Base-by-base conservation (phyloP, 2,113 vertebrate genomes). In the Dasypus novemcinctus region DNA sequence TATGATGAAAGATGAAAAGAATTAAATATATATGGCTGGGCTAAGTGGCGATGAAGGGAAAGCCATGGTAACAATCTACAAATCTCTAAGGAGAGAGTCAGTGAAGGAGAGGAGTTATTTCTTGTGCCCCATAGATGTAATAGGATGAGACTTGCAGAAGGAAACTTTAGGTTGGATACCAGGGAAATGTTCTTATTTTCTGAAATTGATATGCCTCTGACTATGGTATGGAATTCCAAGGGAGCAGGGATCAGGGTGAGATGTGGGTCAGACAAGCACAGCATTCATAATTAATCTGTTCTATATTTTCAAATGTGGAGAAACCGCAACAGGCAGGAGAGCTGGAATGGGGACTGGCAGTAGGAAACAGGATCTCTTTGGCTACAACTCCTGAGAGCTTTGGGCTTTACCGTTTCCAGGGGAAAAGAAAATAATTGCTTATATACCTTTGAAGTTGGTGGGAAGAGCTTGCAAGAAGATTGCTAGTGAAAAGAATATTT, bases 1-100 rank as follows among this genome's bases (percentile, higher is more conserved):
- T 96, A 96, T 31, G 90, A 95, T 94, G 95, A 97, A 94, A 90
- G 91, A 95, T 95, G 94, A 93, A 97, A 96, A 95, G 69, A 97
- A 96, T 96, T 97, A 96, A 97, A 95, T 96, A 94, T 97, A 97
- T 95, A 82, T 76, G 91, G 41, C 94, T 93, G 66, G 66, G 74
- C 66, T 95, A 95, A 97, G 63, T 93, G 91, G 68, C 0, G 17
- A 87, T 93, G 93, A 96, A 97, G 94, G 69, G 71, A 87, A 87
- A 92, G 87, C 89, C 95, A 75, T 94, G 80, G 94, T 63, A 93
- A 97, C 93, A 97, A 97, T 95, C 89, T 96, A 69, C 80, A 94
- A 88, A 93, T 96, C 93, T 95, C 88, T 90, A 54, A 93, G 83
- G 85, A 94, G 87, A 36, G 81, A 49, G 43, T 71, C 92, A 84